Conservation (phyloP, 2,113 vertebrate species). For the Triplophysa tibetana region DNA sequence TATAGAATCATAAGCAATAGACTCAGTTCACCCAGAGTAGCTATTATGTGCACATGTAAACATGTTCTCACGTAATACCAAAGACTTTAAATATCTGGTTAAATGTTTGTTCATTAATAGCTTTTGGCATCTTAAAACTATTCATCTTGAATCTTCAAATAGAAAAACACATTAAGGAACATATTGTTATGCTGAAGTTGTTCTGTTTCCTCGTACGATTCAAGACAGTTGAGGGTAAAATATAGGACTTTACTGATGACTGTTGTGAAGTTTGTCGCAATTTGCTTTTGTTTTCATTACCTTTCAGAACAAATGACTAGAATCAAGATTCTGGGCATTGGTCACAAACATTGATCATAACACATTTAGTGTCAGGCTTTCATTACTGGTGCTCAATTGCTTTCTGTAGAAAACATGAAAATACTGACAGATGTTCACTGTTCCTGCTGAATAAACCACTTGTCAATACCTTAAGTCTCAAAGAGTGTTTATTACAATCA, state of each 20-base stretch:
- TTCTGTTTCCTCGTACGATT: conserved; percentile 6
- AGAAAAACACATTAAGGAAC: not conserved
- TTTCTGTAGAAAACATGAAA: conserved; percentile 70
- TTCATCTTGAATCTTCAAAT: not conserved
- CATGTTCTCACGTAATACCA: conserved; percentile 26
- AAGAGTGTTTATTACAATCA: conserved; percentile 14
- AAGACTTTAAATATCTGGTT: conserved; percentile 28
- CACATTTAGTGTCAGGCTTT: conserved; percentile 66
- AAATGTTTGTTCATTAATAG: conserved; percentile 5
- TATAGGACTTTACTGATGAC: not conserved
- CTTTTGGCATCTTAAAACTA: conserved; percentile 1
- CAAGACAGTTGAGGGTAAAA: not conserved
- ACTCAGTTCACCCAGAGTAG: conserved; percentile 9
- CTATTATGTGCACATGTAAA: conserved; percentile 4
- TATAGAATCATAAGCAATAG: conserved; percentile 14
- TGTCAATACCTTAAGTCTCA: conserved; percentile 65
- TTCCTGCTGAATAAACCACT: conserved; percentile 85
- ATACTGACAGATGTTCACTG: conserved; percentile 78
- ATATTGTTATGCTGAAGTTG: not conserved
- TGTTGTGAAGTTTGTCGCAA: not conserved
- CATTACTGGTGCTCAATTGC: conserved; percentile 70
- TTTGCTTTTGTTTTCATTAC: conserved; percentile 7
- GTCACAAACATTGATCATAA: conserved; percentile 52
- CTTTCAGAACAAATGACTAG: not conserved
- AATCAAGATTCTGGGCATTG: conserved; percentile 16